Evolutionary conservation across 2,113 vertebrate genomes (phyloP), one percentile per base, ranked within the genome.

Genomic region (Labeo rohita): DNA sequence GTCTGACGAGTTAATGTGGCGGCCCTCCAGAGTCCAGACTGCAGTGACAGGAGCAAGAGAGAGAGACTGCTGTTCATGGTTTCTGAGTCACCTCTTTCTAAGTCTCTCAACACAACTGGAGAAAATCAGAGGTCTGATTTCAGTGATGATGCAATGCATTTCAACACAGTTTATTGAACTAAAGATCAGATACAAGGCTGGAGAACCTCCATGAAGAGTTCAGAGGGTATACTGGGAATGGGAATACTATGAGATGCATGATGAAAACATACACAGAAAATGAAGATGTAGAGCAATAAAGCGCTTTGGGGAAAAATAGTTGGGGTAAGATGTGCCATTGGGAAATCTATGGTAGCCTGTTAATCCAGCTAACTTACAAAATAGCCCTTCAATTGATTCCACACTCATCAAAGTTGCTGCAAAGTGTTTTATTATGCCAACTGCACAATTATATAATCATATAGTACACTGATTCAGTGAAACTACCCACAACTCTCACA

Each of bases 161-260:
- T 81, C 85, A 81, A 34, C 61, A 36, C 52, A 28, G 59, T 79
- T 87, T 84, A 87, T 85, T 72, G 85, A 85, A 84, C 81, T 80
- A 88, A 87, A 85, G 78, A 82, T 63, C 36, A 77, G 87, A 87
- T 84, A 72, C 76, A 87, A 89, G 79, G 81, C 76, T 28, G 49
- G 70, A 56, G 21, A 45, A 80, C 77, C 34, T 66, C 34, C 39
- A 34, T n/a, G 77, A 84, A 74, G 43, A 47, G 70, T 73, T 73
- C 43, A 47, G 18, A 73, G 5, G 43, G 11, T 74, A 74, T 28
- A 23, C 1, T 28, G 10, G 45, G 54, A 59, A 59, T 16, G 6
- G 54, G 45, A 50, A 75, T 49, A 50, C 45, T 75, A 6, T 49
- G 21, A 50, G 12, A 50, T 74, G 11, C 21, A 43, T 43, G 66